Evolutionary conservation across 2,797 vertebrate species (phyloP), one percentile per base, ranked within the genome.

Genomic region (Hyperoplus lanceolatus): DNA sequence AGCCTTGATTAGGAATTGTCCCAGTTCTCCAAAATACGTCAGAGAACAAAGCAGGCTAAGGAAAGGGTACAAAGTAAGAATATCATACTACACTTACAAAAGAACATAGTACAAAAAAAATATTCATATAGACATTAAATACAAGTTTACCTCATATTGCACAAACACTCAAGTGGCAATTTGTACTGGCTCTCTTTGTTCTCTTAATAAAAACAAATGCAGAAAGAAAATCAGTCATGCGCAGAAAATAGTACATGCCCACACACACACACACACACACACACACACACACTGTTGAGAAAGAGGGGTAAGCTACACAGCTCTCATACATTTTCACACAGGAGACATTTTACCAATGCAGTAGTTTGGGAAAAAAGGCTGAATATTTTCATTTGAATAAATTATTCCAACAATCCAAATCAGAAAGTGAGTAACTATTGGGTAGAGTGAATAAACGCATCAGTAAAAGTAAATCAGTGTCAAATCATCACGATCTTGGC

Each of bases 121-220:
- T 71, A 8, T 56, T 83, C 81, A 89, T 70, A 84, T 75, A 79
- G 82, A 93, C 83, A 92, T 81, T 86, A 90, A 84, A 89, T 80
- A 93, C 73, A 91, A 56, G 71, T 89, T 92, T 81, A 89, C 62
- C 82, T 89, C 76, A 91, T 95, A 95, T 95, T 95, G 95, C 94
- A 95, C 94, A 93, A 90, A 94, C 87, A 93, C 91, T 93, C 90
- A 89, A 93, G 90, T 92, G 91, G 89, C 80, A 88, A 90, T 90
- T 92, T 89, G 75, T 88, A 91, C 83, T 93, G 83, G 86, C 87
- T 86, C 72, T 87, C 66, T 89, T 83, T 77, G 71, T 81, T 77
- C 58, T 68, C 68, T 68, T 49, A 63, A 73, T 69, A 16, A 36
- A 57, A 74, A 76, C 46, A 73, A 77, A 89, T 59, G 80, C 72